Percentiles rank a stretch among this genome's conserved stretches.
These are phyloP conservation scores for Cladopsammia gracilis DNA, from an alignment of 64 coral and sea anemone species.

Conservation along the genomic window DNA sequence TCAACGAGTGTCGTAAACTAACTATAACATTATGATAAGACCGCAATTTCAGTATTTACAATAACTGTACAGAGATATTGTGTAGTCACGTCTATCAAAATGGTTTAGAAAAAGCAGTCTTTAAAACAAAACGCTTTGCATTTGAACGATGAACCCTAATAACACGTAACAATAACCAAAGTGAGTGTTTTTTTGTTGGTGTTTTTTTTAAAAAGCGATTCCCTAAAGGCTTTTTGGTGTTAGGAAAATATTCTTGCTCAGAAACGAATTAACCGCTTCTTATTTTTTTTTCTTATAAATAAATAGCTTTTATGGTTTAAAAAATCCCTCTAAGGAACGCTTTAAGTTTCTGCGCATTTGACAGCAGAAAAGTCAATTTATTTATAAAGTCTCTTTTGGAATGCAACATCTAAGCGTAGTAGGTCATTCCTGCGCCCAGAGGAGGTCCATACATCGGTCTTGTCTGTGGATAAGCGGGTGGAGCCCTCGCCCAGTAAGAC, in stretches of 20 bases:
- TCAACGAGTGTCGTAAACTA: constrained; percentile 36
- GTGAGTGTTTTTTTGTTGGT: background rate
- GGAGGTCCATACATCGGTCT: constrained; percentile 90
- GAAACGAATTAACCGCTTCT: constrained; percentile 42
- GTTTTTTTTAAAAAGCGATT: background rate
- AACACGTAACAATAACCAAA: background rate
- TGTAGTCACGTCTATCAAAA: background rate
- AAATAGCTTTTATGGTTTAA: constrained; percentile 39
- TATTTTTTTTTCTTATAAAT: constrained; percentile 35
- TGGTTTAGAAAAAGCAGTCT: constrained; percentile 30
- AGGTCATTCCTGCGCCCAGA: constrained; percentile 87
- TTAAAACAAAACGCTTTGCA: constrained; percentile 14
- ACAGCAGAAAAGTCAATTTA: constrained; percentile 71
- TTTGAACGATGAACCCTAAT: background rate
- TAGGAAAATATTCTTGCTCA: background rate
- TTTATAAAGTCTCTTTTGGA: constrained; percentile 49
- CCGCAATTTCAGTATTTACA: constrained; percentile 44
- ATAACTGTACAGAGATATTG: constrained; percentile 27
- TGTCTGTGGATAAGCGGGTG: constrained; percentile 89
- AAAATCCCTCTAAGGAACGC: constrained; percentile 33
- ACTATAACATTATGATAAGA: constrained; percentile 17
- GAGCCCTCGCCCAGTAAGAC: constrained; percentile 94
- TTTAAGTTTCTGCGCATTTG: constrained; percentile 36
- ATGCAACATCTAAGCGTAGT: constrained; percentile 84
- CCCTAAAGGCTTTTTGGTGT: background rate